Evolutionary conservation across 1,140 invertebrate genomes (phyloP).

Genomic region (Halictus rubicundus): DNA sequence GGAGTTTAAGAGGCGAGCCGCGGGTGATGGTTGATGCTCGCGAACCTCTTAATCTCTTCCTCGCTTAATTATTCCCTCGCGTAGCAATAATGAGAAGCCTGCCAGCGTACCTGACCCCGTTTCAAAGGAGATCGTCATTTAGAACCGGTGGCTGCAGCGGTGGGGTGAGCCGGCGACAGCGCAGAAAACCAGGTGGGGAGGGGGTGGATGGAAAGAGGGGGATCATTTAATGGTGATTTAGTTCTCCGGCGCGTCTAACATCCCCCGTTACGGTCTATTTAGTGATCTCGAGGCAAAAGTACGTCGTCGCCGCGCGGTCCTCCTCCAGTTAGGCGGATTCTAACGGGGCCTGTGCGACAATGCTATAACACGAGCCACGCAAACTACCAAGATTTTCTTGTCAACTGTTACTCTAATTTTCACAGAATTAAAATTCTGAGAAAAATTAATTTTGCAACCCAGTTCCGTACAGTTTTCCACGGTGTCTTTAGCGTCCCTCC

Average conservation of each 20-base stretch:
- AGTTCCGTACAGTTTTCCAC: too few species aligned
- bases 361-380: too few species aligned
- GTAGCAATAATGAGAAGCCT: conserved; percentile 57
- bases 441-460: too few species aligned
- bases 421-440: too few species aligned
- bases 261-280: conserved; percentile 42
- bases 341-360: not conserved
- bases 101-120: conserved; percentile 50
- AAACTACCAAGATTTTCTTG: not conserved
- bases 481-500: too few species aligned
- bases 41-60: conserved; percentile 54
- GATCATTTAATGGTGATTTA: conserved; percentile 48
- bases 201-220: not conserved
- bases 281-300: conserved; percentile 15
- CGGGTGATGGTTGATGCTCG: conserved; percentile 36
- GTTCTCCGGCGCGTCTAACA: conserved; percentile 30
- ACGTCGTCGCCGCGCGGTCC: conserved; percentile 7
- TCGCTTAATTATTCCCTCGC: conserved; percentile 57
- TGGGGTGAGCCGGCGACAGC: conserved; percentile 17
- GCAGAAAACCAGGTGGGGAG: not conserved
- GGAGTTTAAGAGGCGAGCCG: conserved; percentile 26
- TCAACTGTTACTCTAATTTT: too few species aligned
- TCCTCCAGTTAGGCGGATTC: conserved; percentile 19
- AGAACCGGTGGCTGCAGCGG: not conserved
- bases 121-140: conserved; percentile 53